These are phyloP conservation scores for Dendroctonus ponderosae DNA, from an alignment of 1,140 invertebrate genomes.

Conservation along the genomic window DNA sequence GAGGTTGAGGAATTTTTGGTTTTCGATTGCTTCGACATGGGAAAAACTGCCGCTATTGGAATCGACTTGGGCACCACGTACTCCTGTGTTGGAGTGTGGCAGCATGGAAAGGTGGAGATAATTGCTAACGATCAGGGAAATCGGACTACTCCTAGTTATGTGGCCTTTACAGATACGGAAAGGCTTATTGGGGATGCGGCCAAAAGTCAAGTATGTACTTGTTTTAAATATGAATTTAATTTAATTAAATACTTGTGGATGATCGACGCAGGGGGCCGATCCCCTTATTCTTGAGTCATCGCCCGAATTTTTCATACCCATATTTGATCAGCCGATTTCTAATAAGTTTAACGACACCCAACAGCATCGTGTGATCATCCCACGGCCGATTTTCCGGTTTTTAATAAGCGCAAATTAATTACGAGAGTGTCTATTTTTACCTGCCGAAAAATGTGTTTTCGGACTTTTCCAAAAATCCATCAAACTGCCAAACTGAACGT, in stretches of 20 bases:
- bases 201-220: slow-evolving; percentile 78
- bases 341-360: not conserved
- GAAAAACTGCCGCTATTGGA: slow-evolving; percentile 79
- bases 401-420: not conserved
- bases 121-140: slow-evolving; percentile 90
- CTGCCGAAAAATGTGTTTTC: too few species aligned
- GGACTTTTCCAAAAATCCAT: too few species aligned
- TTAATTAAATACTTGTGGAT: not conserved
- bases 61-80: slow-evolving; percentile 87
- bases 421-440: too few species aligned
- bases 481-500: too few species aligned
- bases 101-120: slow-evolving; percentile 89
- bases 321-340: not conserved
- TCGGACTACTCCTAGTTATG: slow-evolving; percentile 97
- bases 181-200: slow-evolving; percentile 95
- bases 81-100: slow-evolving; percentile 86
- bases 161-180: slow-evolving; percentile 95
- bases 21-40: slow-evolving; percentile 55
- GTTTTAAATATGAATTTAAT: not conserved
- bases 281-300: not conserved
- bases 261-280: not conserved
- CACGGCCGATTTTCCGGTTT: not conserved
- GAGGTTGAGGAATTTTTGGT: not conserved
- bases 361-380: not conserved
- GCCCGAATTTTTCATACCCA: not conserved